Evolutionary conservation across 2,113 vertebrate species (phyloP), one percentile per base, ranked within the genome.

Genomic region (Okapia johnstoni): DNA sequence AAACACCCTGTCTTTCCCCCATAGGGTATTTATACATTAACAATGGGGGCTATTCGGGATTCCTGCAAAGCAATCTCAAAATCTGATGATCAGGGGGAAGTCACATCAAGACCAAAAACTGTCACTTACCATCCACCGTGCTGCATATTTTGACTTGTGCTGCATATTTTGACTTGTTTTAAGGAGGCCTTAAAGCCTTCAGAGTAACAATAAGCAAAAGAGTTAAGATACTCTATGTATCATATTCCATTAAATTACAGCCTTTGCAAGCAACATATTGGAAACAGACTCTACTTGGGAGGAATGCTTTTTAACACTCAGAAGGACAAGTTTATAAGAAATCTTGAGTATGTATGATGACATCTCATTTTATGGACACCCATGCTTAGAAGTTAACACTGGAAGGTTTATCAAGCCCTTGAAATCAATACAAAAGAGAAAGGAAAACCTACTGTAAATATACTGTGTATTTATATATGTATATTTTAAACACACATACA

Each of bases 191-290:
- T 88, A 21, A 87, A 96, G 43, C 5, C 66, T 84, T 73, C 61
- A 94, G 26, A 85, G 66, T 58, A 76, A 93, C 66, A 88, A 73
- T 43, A 55, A 36, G 84, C 92, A 73, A 95, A 97, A 98, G 50
- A 83, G 50, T 54, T 97, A 30, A 60, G 70, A 70, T 61, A 85
- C 93, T 93, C 15, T 52, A 85, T 54, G 50, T 87, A 4, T 81
- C 40, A 66, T 63, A 96, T 83, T 33, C 52, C 33, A 97, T 30
- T 46, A 97, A 97, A 98, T 98, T 92, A 97, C 57, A 96, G n/a
- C 12, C 58, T 43, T 33, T 95, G 63, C 46, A 95, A 98, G 90
- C 25, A 63, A 96, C 60, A 83, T n/a, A 12, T 26, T 95, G 90
- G 33, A 97, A 94, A 96, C 60, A 96, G 92, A 95, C 87, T 40